These are phyloP conservation scores for Gymnothorax javanicus DNA, from an alignment of 2,797 vertebrate species.

Conservation along the genomic window DNA sequence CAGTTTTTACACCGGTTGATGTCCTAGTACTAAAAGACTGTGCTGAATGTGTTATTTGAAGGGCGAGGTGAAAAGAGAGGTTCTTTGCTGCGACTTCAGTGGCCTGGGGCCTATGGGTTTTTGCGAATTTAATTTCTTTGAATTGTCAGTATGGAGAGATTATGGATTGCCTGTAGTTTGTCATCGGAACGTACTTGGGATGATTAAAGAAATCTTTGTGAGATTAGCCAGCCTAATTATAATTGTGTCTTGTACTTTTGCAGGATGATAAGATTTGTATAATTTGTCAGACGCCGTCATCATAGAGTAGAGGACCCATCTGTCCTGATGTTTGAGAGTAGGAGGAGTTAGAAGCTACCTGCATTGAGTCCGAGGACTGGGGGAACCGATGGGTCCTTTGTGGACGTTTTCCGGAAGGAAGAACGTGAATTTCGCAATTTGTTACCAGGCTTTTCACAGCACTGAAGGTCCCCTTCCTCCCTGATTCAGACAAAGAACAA, in stretches of 20 bases:
- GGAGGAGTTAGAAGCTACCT: not conserved
- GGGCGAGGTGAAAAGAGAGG: not conserved
- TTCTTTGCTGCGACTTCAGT: constrained; percentile 34
- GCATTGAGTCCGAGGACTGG: not conserved
- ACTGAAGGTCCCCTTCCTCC: not conserved
- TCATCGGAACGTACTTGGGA: constrained; percentile 33
- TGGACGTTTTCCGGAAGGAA: not conserved
- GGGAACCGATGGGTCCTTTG: not conserved
- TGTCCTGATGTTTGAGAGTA: not conserved
- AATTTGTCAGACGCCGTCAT: constrained; percentile 41
- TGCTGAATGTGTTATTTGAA: not conserved
- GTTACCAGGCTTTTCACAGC: not conserved
- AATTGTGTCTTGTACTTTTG: constrained; percentile 35
- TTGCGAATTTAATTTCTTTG: constrained; percentile 38
- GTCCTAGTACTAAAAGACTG: too few species aligned
- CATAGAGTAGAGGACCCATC: constrained; percentile 19
- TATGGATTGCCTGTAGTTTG: constrained; percentile 34
- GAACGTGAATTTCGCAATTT: not conserved
- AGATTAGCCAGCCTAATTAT: constrained; percentile 47
- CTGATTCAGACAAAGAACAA: not conserved
- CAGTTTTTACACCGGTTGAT: too few species aligned
- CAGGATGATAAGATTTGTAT: constrained; percentile 33
- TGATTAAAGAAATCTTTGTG: constrained; percentile 42
- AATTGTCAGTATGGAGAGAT: constrained; percentile 39
- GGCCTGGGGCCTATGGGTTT: constrained; percentile 37